These are phyloP conservation scores for Matsumyia berberina DNA, from an alignment of 2,888 invertebrate genomes.

Conservation along the genomic window DNA sequence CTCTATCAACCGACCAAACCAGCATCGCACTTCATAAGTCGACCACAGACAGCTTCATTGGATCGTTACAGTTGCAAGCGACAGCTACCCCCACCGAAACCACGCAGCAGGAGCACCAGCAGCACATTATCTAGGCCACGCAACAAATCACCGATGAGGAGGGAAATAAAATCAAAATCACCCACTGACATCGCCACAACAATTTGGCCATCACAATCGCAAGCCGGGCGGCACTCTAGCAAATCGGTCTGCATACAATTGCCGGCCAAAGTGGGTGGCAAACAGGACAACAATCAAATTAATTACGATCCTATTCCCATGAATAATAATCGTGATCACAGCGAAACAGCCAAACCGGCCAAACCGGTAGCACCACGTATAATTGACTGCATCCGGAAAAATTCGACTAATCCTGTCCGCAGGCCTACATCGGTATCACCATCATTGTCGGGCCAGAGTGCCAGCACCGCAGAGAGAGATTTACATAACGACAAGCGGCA, in stretches of 20 bases:
- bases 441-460: conserved; percentile 14
- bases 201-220: conserved; percentile 43
- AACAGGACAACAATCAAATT: conserved; percentile 82
- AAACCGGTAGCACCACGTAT: conserved; percentile 70
- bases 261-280: conserved; percentile 61
- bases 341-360: conserved; percentile 54
- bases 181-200: conserved; percentile 63
- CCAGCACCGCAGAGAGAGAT: conserved; percentile 44
- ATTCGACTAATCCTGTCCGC: conserved; percentile 35
- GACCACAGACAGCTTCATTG: conserved; percentile 63
- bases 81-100: conserved; percentile 81
- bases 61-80: conserved; percentile 67
- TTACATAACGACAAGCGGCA: conserved; percentile 59
- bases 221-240: conserved; percentile 5
- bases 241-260: conserved; percentile 60
- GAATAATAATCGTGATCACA: conserved; percentile 67
- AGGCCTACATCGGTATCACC: conserved; percentile 58
- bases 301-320: conserved; percentile 72
- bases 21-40: conserved; percentile 57
- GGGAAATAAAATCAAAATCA: conserved; percentile 65
- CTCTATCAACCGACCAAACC: conserved; percentile 51
- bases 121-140: conserved; percentile 41
- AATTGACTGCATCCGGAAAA: conserved; percentile 66
- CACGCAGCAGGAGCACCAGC: conserved; percentile 75
- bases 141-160: conserved; percentile 60